Base-by-base conservation (phyloP, 2,888 invertebrate genomes). In the Caenorhabditis sp. region DNA sequence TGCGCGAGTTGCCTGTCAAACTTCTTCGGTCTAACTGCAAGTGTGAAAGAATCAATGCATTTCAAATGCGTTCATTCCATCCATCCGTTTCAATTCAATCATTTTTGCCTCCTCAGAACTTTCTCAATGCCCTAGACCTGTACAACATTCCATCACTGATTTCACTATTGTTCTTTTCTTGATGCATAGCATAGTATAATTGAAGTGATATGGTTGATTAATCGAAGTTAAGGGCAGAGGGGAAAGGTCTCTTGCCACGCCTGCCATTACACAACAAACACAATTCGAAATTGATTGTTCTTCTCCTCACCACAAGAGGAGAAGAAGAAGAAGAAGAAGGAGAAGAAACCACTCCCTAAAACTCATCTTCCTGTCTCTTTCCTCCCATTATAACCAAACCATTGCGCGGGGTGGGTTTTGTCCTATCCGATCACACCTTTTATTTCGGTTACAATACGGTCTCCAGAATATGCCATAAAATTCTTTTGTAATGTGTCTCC, bases 281-380 rank as follows among this genome's bases (percentile, higher is more conserved):
- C 66, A 58, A 32, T 52, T 58, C 48, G 58, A 39, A 68, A 68
- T 58, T 59, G 52, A 68, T 68, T 68, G 50, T 65, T 48, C 55
- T 65, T 56, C 22, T 45, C 17, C 35, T 43, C 35, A n/a, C 9
- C 48, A 20, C 48, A 39, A 24, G 43, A 35, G 35, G 41, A 39
- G 15, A 32, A 35, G 39, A 43, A 46, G 65, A 55, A 46, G 41
- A 53, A 53, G 56, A 53, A 55, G 46, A 37, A 30, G 37, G 11
- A 55, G n/a, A 48, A 27, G 35, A 50, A 63, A 45, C 75, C 75
- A 75, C 75, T 75, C 75, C 75, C 75, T 61, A 43, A 68, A 70
- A 75, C 56, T 56, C 50, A 52, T 58, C 45, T 43, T 48, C 15
- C 35, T 46, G 2, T 27, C 13, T 46, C 37, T 37, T 30, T 24